Evolutionary conservation across 2,797 vertebrate genomes (phyloP).

Genomic region (Anguilla anguilla): DNA sequence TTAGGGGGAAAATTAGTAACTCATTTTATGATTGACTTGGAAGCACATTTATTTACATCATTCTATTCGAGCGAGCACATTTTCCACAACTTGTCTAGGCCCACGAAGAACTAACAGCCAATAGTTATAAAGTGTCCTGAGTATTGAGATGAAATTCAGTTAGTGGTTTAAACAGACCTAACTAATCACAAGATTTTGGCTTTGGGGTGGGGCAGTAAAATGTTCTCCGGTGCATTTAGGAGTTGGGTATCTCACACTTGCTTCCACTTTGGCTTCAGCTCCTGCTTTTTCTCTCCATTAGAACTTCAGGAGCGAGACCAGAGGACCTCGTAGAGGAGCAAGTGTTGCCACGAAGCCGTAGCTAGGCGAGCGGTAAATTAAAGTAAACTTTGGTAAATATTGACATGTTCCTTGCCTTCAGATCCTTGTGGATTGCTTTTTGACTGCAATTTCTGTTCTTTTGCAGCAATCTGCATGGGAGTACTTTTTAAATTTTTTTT

Average conservation of each 20-base stretch:
- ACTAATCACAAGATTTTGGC: neutral
- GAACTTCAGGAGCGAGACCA: neutral
- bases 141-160: neutral
- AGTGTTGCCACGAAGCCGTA: neutral
- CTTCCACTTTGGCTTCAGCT: neutral
- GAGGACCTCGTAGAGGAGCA: neutral
- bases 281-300: neutral
- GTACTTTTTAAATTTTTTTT: neutral
- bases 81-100: too few relatives aligned
- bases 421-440: neutral
- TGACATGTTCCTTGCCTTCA: neutral
- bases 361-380: neutral
- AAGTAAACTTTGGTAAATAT: neutral
- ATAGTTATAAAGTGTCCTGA: neutral
- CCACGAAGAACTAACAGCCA: neutral
- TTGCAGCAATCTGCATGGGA: neutral
- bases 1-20: too few relatives aligned
- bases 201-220: neutral
- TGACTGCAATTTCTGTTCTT: neutral
- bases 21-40: neutral
- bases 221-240: neutral
- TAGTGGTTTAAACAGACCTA: neutral
- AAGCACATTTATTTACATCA: neutral
- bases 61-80: neutral
- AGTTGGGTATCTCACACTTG: neutral